Evolutionary conservation across 2,888 invertebrate genomes (phyloP).

Genomic region (Trachelus troglodyta): DNA sequence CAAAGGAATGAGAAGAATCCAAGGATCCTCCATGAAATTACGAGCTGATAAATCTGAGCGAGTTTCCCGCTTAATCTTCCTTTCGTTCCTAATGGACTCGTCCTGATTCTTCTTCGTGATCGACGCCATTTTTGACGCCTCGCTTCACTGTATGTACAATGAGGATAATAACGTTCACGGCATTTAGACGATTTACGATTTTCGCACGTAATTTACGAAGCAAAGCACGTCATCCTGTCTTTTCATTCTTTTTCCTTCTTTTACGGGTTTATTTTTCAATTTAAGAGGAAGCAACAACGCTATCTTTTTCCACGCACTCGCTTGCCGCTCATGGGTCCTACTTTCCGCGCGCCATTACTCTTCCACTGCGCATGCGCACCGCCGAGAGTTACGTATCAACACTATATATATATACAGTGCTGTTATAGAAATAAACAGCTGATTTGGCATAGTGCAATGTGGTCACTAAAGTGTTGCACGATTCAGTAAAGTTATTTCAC

Average conservation of each 20-base stretch:
- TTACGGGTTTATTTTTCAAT: not conserved
- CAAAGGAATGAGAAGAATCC: not conserved
- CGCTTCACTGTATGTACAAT: not conserved
- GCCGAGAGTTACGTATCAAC: not conserved
- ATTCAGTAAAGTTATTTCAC: slow-evolving; percentile 28
- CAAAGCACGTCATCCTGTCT: not conserved
- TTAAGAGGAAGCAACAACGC: not conserved
- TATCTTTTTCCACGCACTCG: not conserved
- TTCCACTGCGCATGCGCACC: not conserved
- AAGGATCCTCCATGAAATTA: not conserved
- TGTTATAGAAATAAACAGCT: not conserved
- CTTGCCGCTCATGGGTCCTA: not conserved
- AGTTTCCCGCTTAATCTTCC: not conserved
- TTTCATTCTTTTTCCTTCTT: not conserved
- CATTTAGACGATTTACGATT: not conserved
- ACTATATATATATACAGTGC: not conserved
- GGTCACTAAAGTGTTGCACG: not conserved
- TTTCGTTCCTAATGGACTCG: not conserved
- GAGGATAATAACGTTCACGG: not conserved
- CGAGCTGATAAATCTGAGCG: not conserved
- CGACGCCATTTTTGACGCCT: not conserved
- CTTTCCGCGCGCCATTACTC: not conserved
- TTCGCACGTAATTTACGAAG: not conserved
- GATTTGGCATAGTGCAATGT: not conserved
- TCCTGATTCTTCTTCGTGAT: not conserved